Evolutionary conservation across 2,888 invertebrate species (phyloP).

Genomic region (Achlya flavicornis): DNA sequence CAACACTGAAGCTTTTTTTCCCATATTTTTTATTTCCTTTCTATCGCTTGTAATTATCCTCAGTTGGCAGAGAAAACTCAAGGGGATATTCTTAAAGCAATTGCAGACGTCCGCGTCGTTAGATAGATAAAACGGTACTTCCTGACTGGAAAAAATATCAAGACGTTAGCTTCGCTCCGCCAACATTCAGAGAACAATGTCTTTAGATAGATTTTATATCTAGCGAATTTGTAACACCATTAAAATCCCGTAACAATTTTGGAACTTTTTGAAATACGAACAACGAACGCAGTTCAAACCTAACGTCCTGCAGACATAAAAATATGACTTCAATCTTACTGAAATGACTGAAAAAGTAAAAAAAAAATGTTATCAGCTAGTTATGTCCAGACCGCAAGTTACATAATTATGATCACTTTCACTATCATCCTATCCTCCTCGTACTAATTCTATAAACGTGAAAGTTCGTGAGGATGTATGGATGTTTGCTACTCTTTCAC

Average conservation of each 20-base stretch:
- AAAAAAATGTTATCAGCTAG: too few relatives aligned
- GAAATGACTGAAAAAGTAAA: too few relatives aligned
- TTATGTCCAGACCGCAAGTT: too few relatives aligned
- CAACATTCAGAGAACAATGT: slow-evolving; percentile 14
- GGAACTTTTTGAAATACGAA: neutral
- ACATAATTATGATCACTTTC: too few relatives aligned
- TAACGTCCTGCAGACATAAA: too few relatives aligned
- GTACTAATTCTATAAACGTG: too few relatives aligned
- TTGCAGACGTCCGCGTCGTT: slow-evolving; percentile 23
- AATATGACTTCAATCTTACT: too few relatives aligned
- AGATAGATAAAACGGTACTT: slow-evolving; percentile 25
- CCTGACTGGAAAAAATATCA: slow-evolving; percentile 26
- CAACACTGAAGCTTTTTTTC: neutral
- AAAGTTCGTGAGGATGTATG: too few relatives aligned
- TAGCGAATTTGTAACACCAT: neutral
- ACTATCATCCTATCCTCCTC: too few relatives aligned
- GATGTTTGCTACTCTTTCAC: too few relatives aligned
- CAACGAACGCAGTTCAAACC: too few relatives aligned
- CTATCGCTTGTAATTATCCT: slow-evolving; percentile 22
- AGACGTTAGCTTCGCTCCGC: slow-evolving; percentile 17
- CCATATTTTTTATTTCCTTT: slow-evolving; percentile 2
- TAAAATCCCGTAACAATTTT: neutral
- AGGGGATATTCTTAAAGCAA: slow-evolving; percentile 25
- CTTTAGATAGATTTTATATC: neutral
- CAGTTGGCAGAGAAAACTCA: slow-evolving; percentile 25